Conservation (phyloP, 2,888 invertebrate species). For the Piscicola geometra region DNA sequence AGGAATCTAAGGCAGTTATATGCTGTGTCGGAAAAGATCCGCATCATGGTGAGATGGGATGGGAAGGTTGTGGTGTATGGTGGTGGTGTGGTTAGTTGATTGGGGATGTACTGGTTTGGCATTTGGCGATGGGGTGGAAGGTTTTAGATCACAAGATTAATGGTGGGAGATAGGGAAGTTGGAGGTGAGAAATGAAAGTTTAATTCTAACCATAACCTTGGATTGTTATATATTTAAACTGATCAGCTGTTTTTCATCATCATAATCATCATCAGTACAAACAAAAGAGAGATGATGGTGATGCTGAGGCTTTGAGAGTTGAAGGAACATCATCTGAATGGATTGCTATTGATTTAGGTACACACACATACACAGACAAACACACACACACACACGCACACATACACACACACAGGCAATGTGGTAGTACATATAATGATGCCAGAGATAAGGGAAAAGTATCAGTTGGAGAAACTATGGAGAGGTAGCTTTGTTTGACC, state of each 20-base stretch:
- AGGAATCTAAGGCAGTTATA: conserved; percentile 53
- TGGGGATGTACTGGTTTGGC: no score
- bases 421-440: conserved; percentile 85
- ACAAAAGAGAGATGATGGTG: background rate
- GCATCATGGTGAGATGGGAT: conserved; percentile 47
- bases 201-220: no score
- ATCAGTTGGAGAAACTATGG: conserved; percentile 89
- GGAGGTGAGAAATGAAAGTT: background rate
- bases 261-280: no score
- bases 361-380: background rate
- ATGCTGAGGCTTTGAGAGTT: background rate
- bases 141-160: background rate
- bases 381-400: background rate
- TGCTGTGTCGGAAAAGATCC: conserved; percentile 51
- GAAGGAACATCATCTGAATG: background rate
- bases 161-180: background rate
- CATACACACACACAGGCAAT: conserved; percentile 67
- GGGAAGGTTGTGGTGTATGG: background rate
- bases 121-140: background rate
- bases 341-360: conserved; percentile 1
- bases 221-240: no score
- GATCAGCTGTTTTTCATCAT: no score
- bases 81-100: no score
- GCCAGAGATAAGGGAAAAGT: conserved; percentile 65
- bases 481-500: conserved; percentile 71